Evolutionary conservation across 2,888 invertebrate species (phyloP).

Genomic region (Athripsodes cinereus): DNA sequence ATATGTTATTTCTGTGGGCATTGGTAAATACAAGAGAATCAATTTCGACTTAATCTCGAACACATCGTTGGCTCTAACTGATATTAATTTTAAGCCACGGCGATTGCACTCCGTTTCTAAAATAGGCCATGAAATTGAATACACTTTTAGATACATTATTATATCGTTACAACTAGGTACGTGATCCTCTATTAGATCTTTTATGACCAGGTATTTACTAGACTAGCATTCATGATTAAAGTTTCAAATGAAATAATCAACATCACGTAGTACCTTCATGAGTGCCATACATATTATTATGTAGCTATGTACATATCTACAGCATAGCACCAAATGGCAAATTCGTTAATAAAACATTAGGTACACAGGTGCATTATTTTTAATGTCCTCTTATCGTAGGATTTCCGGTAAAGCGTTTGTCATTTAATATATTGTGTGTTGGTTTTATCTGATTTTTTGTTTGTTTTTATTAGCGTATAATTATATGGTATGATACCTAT

Average conservation of each 20-base stretch:
- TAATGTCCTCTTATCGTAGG: slow-evolving; percentile 15
- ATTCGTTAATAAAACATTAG: neutral
- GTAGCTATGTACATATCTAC: neutral
- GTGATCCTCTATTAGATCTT: neutral
- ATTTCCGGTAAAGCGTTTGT: slow-evolving; percentile 13
- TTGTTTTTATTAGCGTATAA: neutral
- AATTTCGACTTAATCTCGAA: too few species aligned
- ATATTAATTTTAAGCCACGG: neutral
- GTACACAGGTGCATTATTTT: slow-evolving; percentile 9
- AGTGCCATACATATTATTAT: neutral
- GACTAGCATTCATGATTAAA: neutral
- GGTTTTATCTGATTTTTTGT: neutral
- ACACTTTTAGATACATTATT: too few species aligned
- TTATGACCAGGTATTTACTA: neutral
- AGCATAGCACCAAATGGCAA: neutral
- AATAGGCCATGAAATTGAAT: neutral
- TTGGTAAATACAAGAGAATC: too few species aligned
- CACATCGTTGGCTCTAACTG: too few species aligned
- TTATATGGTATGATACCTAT: too few species aligned
- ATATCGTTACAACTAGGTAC: neutral
- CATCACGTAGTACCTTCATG: neutral
- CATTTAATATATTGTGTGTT: neutral
- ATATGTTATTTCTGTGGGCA: too few species aligned
- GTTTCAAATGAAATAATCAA: neutral
- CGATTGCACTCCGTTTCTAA: neutral